Evolutionary conservation across 37 sponge, comb jelly and placozoan genomes (phyloP).

Genomic region (Geodia barretti): DNA sequence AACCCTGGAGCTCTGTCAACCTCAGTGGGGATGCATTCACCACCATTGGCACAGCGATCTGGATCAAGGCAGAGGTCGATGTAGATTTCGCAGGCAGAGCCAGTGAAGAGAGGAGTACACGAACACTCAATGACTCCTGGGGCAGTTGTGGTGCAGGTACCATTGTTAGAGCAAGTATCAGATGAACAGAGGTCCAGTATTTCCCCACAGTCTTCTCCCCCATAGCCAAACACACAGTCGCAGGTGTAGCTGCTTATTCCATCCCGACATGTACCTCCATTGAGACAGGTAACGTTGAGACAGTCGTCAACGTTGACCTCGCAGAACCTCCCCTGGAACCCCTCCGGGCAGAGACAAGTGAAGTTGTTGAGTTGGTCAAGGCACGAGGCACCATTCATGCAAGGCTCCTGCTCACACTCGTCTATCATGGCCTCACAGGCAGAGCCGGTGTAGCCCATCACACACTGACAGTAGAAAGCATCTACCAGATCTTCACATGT

Average conservation of each 20-base stretch:
- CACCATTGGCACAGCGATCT: slow-evolving; percentile 42
- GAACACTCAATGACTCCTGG: slow-evolving; percentile 25
- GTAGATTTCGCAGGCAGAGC: slow-evolving; percentile 19
- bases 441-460: slow-evolving; percentile 56
- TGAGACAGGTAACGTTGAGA: slow-evolving; percentile 4
- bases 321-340: slow-evolving; percentile 42
- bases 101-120: slow-evolving; percentile 56
- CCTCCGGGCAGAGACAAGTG: slow-evolving; percentile 38
- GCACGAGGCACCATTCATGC: slow-evolving; percentile 38
- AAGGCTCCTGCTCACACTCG: slow-evolving; percentile 43
- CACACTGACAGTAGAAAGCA: slow-evolving; percentile 56
- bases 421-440: slow-evolving; percentile 42
- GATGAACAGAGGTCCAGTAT: slow-evolving; percentile 37
- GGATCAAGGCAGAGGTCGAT: slow-evolving; percentile 7
- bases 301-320: slow-evolving; percentile 47
- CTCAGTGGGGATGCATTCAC: slow-evolving; percentile 6
- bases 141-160: slow-evolving; percentile 13
- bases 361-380: slow-evolving; percentile 25
- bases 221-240: slow-evolving; percentile 28
- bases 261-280: slow-evolving; percentile 47
- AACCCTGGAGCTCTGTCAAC: slow-evolving; percentile 27
- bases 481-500: slow-evolving; percentile 27
- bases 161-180: slow-evolving; percentile 19
- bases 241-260: slow-evolving; percentile 6
- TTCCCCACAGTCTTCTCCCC: slow-evolving; percentile 23